Conservation (phyloP, 1,140 invertebrate species). For the Magallana ariakensis region DNA sequence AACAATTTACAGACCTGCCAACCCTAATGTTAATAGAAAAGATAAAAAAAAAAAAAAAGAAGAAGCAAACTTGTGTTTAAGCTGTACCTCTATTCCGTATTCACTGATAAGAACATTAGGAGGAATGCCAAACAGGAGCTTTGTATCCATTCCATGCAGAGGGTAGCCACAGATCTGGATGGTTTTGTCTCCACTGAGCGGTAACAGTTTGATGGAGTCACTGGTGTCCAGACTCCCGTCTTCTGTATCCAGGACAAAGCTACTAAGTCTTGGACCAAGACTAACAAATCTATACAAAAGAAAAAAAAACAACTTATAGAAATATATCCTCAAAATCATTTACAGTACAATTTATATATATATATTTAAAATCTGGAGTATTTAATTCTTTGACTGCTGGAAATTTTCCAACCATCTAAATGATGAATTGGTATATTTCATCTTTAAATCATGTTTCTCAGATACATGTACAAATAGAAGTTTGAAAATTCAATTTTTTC, state of each 20-base stretch:
- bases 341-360: no score
- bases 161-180: conserved; percentile 82
- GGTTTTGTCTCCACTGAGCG: conserved; percentile 81
- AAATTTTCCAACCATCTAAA: no score
- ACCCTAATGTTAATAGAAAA: no score
- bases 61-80: no score
- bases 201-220: conserved; percentile 80
- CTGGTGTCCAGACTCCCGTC: conserved; percentile 77
- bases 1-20: no score
- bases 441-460: background rate
- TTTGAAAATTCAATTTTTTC: no score
- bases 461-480: background rate
- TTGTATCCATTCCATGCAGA: conserved; percentile 69
- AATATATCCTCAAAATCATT: background rate
- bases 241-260: conserved; percentile 81
- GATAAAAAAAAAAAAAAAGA: no score
- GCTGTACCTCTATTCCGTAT: conserved; percentile 83
- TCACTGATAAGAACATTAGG: conserved; percentile 84
- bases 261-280: conserved; percentile 83
- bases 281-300: conserved; percentile 81
- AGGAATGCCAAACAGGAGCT: conserved; percentile 79
- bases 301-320: background rate
- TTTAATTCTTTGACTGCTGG: no score
- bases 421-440: no score
- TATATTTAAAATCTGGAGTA: no score